Conservation (phyloP, 2,888 invertebrate genomes). For the Harpalus rufipes region DNA sequence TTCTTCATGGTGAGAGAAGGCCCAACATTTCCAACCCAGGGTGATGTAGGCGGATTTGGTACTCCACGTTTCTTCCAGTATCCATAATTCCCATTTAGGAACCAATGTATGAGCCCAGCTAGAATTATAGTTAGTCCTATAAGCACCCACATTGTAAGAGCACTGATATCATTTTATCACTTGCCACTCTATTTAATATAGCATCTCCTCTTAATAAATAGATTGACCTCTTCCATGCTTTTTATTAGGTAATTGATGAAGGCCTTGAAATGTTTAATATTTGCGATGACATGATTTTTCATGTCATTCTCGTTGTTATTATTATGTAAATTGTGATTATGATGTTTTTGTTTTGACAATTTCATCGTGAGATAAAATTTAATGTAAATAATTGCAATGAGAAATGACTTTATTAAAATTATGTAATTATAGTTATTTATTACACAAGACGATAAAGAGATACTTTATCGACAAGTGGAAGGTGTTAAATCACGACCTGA, state of each 20-base stretch:
- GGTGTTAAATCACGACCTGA: no score
- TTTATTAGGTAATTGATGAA: background rate
- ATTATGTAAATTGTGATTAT: no score
- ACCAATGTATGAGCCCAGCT: conserved; percentile 38
- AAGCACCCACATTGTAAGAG: conserved; percentile 40
- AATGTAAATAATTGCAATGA: no score
- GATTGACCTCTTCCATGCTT: background rate
- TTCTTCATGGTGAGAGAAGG: conserved; percentile 70
- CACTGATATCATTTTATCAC: background rate
- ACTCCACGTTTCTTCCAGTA: conserved; percentile 72
- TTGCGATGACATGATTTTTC: background rate
- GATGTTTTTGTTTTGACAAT: no score
- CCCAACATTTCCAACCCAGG: conserved; percentile 72
- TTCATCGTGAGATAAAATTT: no score
- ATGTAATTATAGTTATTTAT: no score
- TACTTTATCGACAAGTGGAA: no score
- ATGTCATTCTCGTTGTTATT: background rate
- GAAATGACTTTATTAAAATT: no score
- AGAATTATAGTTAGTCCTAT: conserved; percentile 33
- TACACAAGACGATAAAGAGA: no score
- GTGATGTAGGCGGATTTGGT: conserved; percentile 70
- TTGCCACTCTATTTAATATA: background rate
- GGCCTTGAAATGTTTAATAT: background rate
- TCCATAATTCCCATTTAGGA: conserved; percentile 62
- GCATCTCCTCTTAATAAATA: background rate